Evolutionary conservation across 2,113 vertebrate genomes (phyloP), one percentile per base, ranked within the genome.

Genomic region (Emberiza fucata): DNA sequence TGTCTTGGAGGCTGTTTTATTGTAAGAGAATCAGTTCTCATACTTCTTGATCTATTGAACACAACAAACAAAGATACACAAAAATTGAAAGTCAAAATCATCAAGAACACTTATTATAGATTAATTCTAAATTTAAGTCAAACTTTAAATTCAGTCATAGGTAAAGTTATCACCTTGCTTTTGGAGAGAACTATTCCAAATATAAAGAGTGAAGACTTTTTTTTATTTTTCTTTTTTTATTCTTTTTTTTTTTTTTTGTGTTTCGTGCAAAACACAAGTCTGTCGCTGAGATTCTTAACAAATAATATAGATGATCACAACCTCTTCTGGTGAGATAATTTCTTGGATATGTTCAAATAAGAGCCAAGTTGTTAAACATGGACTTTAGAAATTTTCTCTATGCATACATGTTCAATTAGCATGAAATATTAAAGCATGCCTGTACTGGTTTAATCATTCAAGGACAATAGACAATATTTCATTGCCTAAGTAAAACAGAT

Each of bases 401-500:
- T 88, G 69, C 63, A 60, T 48, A 79, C 60, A 44, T 81, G 91
- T 87, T 92, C n/a, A 75, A 76, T 70, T 90, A 94, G 35, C 39
- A 97, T 66, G 47, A 77, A 88, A 83, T 73, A 33, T 71, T 91
- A 88, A 95, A 83, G 57, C 56, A 82, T 79, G 68, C 68, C 84
- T 93, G 33, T 71, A 56, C 69, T 35, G 39, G 95, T 93, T 72
- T 94, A 93, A 96, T 96, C 92, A 64, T 93, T 96, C 57, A 86
- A 72, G 89, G 83, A 98, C 95, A 98, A 97, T 40, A 95, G 83
- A 92, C 72, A 96, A 71, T 96, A 97, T 97, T 96, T 97, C 88
- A 86, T 60, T 88, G 92, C 88, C 88, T 97, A 96, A 97, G 73
- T 96, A 96, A 98, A 98, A 91, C 65, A 96, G 90, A 97, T 96